Conservation (phyloP, 2,888 invertebrate species). For the Vesta saturnalis region DNA sequence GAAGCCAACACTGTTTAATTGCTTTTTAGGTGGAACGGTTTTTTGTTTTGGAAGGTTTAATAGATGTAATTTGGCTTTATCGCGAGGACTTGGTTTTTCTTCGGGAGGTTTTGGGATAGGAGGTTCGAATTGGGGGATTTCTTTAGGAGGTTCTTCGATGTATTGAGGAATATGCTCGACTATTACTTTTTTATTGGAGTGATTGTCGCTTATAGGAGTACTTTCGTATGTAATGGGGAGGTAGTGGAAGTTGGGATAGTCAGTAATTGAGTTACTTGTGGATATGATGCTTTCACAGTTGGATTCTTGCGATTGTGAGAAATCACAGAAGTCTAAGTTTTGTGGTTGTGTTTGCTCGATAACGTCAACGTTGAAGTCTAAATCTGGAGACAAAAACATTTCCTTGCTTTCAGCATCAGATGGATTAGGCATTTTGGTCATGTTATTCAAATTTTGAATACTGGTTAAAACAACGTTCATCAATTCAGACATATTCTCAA, state of each 20-base stretch:
- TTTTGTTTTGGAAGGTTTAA: conserved; percentile 7
- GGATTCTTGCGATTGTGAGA: background rate
- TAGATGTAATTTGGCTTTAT: background rate
- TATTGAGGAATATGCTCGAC: conserved; percentile 28
- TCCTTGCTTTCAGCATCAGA: background rate
- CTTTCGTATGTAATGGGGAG: conserved; percentile 16
- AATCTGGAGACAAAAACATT: background rate
- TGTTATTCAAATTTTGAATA: conserved; percentile 27
- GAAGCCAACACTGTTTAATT: conserved; percentile 13
- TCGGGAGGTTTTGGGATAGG: background rate
- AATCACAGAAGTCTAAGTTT: conserved; percentile 17
- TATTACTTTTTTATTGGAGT: conserved; percentile 27
- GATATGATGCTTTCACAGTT: background rate
- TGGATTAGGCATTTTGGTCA: background rate
- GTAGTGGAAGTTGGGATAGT: conserved; percentile 26
- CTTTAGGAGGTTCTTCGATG: conserved; percentile 5
- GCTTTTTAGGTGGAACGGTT: background rate
- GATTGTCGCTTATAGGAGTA: background rate
- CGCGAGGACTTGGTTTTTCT: background rate
- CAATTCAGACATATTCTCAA: conserved; percentile 32
- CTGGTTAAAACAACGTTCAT: conserved; percentile 26
- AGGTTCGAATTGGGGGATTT: background rate
- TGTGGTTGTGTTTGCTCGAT: background rate
- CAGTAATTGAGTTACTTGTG: background rate
- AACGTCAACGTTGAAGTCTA: background rate